phyloP scores from a whole-genome alignment of 2,113 vertebrate genomes.

The Theristicus caerulescens region DNA sequence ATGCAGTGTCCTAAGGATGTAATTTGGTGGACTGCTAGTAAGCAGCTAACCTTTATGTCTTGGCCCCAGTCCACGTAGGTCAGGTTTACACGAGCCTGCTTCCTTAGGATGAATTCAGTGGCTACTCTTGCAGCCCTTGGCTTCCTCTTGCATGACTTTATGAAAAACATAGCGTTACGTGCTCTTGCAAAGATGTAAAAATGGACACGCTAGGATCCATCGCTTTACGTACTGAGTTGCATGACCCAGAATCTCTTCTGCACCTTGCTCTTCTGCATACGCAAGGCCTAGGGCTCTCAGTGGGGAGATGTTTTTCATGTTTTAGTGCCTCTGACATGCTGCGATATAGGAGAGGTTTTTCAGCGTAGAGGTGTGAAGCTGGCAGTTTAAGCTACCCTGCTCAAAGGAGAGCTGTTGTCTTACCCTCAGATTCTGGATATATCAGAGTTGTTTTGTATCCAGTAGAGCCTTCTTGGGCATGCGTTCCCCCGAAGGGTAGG shows the following conservation, averaged over 20 bases:
- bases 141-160: neutral
- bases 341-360: neutral
- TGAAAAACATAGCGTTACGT: rapidly evolving
- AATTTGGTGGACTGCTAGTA: neutral
- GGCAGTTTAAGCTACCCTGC: no score
- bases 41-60: neutral
- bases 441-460: neutral
- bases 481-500: rapidly evolving
- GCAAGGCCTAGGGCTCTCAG: rapidly evolving
- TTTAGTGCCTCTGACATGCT: rapidly evolving
- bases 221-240: neutral
- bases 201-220: rapidly evolving
- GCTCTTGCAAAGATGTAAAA: neutral
- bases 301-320: rapidly evolving
- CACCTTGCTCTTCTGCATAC: neutral
- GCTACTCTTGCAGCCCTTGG: neutral
- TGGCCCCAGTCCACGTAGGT: neutral
- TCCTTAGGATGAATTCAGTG: rapidly evolving
- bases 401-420: neutral
- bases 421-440: neutral
- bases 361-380: neutral
- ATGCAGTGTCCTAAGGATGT: neutral
- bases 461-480: neutral
- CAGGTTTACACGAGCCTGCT: neutral
- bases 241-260: neutral